Evolutionary conservation across 2,113 vertebrate genomes (phyloP).

Genomic region (Thamnophis sirtalis): DNA sequence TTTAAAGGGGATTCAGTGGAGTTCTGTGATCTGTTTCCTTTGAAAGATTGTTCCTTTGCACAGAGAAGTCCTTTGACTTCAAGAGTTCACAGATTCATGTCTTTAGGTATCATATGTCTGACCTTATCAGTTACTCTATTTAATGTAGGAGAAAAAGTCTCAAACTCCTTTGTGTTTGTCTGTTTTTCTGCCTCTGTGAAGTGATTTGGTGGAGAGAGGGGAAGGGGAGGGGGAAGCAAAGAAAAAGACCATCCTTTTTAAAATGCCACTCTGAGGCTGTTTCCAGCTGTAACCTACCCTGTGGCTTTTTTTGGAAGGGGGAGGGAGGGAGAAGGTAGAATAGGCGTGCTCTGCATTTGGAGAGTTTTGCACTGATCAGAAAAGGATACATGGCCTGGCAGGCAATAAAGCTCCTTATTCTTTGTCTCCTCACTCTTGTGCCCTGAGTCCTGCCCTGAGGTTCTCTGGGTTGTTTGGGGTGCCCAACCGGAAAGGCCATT

Average conservation of each 20-base stretch:
- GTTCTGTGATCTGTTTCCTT: constrained; percentile 86
- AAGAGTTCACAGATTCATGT: constrained; percentile 86
- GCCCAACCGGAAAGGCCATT: constrained; percentile 71
- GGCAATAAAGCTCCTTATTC: constrained; percentile 75
- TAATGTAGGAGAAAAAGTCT: constrained; percentile 86
- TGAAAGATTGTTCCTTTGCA: constrained; percentile 82
- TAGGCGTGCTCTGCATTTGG: constrained; percentile 78
- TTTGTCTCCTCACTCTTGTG: constrained; percentile 52
- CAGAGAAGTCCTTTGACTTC: constrained; percentile 83
- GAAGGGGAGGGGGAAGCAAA: background rate
- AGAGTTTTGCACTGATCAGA: constrained; percentile 81
- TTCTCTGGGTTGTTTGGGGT: constrained; percentile 71
- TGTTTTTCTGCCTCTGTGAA: constrained; percentile 80
- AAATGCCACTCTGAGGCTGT: constrained; percentile 76
- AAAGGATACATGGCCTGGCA: constrained; percentile 77
- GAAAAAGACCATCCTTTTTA: constrained; percentile 79
- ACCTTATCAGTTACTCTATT: constrained; percentile 93
- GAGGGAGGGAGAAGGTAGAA: constrained; percentile 65
- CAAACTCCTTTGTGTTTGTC: constrained; percentile 84
- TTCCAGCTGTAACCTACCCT: constrained; percentile 80
- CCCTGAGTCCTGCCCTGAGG: constrained; percentile 26
- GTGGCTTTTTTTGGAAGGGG: constrained; percentile 70
- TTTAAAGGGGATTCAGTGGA: constrained; percentile 91
- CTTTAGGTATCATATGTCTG: constrained; percentile 88
- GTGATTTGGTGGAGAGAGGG: constrained; percentile 75